phyloP scores from a whole-genome alignment of 2,797 vertebrate genomes.

The Rallus crepitans region DNA sequence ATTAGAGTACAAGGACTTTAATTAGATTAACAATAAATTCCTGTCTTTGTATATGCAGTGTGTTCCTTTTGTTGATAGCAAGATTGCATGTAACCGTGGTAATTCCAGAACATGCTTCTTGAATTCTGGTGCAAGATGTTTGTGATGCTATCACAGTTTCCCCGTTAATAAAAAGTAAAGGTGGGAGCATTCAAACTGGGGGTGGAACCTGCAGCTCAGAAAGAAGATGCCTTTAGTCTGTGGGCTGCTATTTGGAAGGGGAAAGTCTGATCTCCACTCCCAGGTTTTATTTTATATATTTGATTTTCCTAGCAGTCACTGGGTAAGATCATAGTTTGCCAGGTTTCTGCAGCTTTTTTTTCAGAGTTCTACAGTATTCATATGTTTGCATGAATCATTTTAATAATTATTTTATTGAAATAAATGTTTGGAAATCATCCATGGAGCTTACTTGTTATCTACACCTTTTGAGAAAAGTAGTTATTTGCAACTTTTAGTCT shows the following conservation, averaged over 20 bases:
- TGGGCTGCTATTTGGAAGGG: neutral
- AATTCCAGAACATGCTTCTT: neutral
- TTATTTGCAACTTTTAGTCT: neutral
- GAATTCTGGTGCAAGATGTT: neutral
- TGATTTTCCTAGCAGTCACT: neutral
- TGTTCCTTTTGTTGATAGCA: neutral
- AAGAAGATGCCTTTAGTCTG: neutral
- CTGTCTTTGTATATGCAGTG: neutral
- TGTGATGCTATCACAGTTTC: neutral
- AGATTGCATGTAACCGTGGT: neutral
- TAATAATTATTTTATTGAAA: neutral
- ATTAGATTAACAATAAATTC: neutral
- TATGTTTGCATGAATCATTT: neutral
- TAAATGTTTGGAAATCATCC: neutral
- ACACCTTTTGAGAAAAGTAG: neutral
- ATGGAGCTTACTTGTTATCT: neutral
- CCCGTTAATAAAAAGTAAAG: neutral
- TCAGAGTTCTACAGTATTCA: neutral
- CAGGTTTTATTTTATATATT: neutral
- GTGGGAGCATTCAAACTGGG: neutral
- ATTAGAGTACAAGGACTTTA: neutral
- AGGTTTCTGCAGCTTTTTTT: neutral
- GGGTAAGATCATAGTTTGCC: neutral
- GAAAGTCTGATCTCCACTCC: neutral
- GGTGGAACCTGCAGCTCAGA: neutral